Evolutionary conservation across 2,888 invertebrate genomes (phyloP).

Genomic region (Achlya flavicornis): DNA sequence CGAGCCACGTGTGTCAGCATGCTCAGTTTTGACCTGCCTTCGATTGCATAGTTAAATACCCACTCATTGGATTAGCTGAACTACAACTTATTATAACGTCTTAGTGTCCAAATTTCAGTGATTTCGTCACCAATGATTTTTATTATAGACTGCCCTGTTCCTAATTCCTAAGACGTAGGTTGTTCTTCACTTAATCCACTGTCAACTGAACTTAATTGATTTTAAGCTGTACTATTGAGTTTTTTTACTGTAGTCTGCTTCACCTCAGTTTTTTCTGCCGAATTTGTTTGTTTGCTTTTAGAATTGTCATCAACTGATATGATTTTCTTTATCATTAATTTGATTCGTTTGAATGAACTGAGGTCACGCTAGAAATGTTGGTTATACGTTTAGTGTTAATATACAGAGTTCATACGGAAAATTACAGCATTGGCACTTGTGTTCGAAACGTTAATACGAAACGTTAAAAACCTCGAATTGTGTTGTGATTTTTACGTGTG

Average conservation of each 20-base stretch:
- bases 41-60: constrained; percentile 62
- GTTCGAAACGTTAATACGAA: neutral
- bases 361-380: constrained; percentile 57
- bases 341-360: constrained; percentile 59
- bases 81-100: constrained; percentile 48
- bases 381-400: constrained; percentile 57
- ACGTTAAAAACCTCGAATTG: constrained; percentile 6
- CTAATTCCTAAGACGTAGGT: constrained; percentile 64
- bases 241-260: constrained; percentile 49
- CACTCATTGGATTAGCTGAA: constrained; percentile 76
- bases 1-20: constrained; percentile 21
- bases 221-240: constrained; percentile 26
- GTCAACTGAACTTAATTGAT: constrained; percentile 40
- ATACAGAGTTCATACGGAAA: constrained; percentile 51
- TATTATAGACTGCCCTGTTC: constrained; percentile 77
- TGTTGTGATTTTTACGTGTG: constrained; percentile 55
- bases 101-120: constrained; percentile 77
- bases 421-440: constrained; percentile 36
- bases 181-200: constrained; percentile 76
- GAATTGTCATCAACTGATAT: constrained; percentile 34
- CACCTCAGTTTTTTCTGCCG: constrained; percentile 62
- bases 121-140: constrained; percentile 79
- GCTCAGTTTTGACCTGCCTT: constrained; percentile 70
- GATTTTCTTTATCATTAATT: constrained; percentile 27
- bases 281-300: constrained; percentile 42